Base-by-base conservation (phyloP, 2,888 invertebrate genomes). In the Agapostemon virescens region DNA sequence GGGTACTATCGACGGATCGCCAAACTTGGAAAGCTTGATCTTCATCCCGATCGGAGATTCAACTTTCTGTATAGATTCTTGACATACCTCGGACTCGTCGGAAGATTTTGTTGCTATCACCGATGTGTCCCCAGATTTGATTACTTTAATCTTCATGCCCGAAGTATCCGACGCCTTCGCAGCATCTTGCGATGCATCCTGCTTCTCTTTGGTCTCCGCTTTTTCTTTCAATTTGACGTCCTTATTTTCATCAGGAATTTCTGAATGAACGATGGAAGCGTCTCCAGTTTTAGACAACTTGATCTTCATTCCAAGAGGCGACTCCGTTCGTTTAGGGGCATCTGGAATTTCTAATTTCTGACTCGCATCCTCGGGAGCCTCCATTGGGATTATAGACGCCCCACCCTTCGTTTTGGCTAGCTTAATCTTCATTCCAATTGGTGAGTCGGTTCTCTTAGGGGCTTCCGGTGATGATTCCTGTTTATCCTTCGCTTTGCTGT, bases 381-480 rank as follows among this genome's bases (percentile, higher is more conserved):
- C 88, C 40, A 84, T 67, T 20, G 81, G 84, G 30, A 90, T 87
- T 71, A 91, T 90, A 5, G 90, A 89, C 1, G 89, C 89, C 4
- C 90, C 88, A 71, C 90, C 36, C 84, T 90, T 84, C 58, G 77
- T 85, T 81, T 90, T 70, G 38, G 87, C 84, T 61, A 92, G 79
- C 66, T 92, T 92, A 66, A 92, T 91, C 70, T 92, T 92, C 88
- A 92, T 90, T 26, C 92, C 92, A 26, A 92, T 86, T 5, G 91
- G 90, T 15, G 91, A 91, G 40, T 92, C 92, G 5, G 87, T 88
- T 74, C 91, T 85, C 66, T 89, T 91, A 0, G 91, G 88, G n/a
- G 84, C 81, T 26, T 89, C 90, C 2, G 83, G 83, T 20, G 75
- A 64, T 3, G 71, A 58, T 7, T 91, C 91, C 0, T 79, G 73